Evolutionary conservation across 2,113 vertebrate genomes (phyloP).

Genomic region (Pseudonaja textilis): DNA sequence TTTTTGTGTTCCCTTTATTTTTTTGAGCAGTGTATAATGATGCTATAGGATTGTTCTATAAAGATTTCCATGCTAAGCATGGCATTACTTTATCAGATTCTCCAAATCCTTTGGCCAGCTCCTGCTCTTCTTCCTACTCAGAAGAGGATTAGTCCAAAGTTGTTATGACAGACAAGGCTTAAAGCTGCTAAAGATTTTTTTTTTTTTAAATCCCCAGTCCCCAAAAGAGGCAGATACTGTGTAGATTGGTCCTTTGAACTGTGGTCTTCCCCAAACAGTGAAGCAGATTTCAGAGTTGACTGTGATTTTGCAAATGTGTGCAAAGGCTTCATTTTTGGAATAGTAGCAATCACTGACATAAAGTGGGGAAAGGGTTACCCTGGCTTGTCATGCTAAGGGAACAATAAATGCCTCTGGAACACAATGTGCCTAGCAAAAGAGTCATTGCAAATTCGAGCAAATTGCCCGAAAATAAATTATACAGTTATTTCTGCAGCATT

Average conservation of each 20-base stretch:
- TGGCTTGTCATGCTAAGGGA: neutral
- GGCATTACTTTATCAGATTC: neutral
- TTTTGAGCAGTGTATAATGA: neutral
- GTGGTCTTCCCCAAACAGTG: neutral
- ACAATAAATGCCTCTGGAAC: rapidly evolving
- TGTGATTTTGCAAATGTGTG: neutral
- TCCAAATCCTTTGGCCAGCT: neutral
- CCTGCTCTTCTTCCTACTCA: neutral
- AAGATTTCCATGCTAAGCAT: neutral
- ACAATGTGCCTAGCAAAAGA: constrained; percentile 44
- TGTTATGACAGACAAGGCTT: neutral
- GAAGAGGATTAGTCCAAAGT: neutral
- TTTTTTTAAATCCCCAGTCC: neutral
- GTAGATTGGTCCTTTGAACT: neutral
- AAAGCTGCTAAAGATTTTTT: neutral
- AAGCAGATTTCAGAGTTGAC: neutral
- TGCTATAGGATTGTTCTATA: neutral
- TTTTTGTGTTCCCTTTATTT: too few relatives aligned
- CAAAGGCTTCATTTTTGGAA: neutral
- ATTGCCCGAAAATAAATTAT: constrained; percentile 51
- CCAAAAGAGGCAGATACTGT: neutral
- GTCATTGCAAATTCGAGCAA: constrained; percentile 28
- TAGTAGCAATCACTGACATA: neutral
- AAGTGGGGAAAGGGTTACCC: constrained; percentile 1
- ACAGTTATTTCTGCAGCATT: constrained; percentile 40